Percentiles rank a stretch among this genome's conserved stretches.
These are phyloP conservation scores for Plecotus auritus DNA, from an alignment of 2,113 vertebrate species.

Conservation along the genomic window DNA sequence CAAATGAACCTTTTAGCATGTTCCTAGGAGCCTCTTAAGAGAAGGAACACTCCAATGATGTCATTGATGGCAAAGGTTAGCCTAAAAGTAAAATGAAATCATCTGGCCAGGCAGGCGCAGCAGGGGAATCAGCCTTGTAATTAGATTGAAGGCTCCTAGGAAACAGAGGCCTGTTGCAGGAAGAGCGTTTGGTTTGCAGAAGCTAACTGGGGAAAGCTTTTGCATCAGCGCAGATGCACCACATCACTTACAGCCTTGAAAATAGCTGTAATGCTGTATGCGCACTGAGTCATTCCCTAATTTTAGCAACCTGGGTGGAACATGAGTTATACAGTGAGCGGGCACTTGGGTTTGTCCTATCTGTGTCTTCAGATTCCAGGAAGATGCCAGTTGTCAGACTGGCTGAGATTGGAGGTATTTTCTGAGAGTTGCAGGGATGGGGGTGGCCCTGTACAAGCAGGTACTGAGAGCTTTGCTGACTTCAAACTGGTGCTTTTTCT, in stretches of 20 bases:
- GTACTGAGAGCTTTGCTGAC: not conserved
- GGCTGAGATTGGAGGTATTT: conserved; percentile 59
- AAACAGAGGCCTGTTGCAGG: conserved; percentile 76
- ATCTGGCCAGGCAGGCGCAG: conserved; percentile 72
- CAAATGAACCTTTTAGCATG: conserved; percentile 74
- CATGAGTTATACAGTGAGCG: conserved; percentile 80
- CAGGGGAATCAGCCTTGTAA: conserved; percentile 78
- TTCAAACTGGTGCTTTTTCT: not conserved
- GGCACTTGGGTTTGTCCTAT: conserved; percentile 77
- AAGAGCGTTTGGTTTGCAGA: conserved; percentile 78
- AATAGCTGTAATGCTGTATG: conserved; percentile 83
- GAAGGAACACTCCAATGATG: conserved; percentile 73
- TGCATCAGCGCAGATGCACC: conserved; percentile 76
- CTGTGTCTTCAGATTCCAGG: conserved; percentile 70
- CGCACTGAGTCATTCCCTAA: conserved; percentile 84
- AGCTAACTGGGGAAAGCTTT: conserved; percentile 83
- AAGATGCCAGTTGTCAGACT: conserved; percentile 66
- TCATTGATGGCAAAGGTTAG: conserved; percentile 77
- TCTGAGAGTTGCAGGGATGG: conserved; percentile 16
- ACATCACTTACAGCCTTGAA: conserved; percentile 81
- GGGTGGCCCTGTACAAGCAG: not conserved
- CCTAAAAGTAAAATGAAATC: conserved; percentile 78
- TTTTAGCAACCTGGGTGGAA: conserved; percentile 79
- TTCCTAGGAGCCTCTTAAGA: conserved; percentile 64
- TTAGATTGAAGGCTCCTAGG: conserved; percentile 82